Conservation (phyloP, 2,797 vertebrate genomes). For the Delichon dasypus region DNA sequence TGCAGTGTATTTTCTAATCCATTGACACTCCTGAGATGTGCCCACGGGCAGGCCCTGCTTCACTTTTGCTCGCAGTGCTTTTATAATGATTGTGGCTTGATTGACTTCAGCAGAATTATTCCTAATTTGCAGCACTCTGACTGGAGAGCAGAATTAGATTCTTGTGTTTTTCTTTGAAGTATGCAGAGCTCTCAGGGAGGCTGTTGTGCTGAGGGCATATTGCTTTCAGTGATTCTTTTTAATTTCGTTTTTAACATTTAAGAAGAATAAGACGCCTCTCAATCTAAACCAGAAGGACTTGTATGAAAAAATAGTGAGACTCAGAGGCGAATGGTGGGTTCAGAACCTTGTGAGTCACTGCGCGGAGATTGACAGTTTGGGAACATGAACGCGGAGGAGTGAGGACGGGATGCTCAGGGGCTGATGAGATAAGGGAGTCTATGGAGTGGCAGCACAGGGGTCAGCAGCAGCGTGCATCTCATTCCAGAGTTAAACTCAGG, state of each 20-base stretch:
- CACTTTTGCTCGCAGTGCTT: neutral
- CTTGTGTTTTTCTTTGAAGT: conserved; percentile 42
- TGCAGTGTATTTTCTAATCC: neutral
- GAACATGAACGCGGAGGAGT: conserved; percentile 60
- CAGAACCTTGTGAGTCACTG: conserved; percentile 67
- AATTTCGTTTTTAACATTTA: conserved; percentile 50
- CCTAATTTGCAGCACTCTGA: conserved; percentile 26
- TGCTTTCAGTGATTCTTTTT: conserved; percentile 40
- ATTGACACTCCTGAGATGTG: neutral
- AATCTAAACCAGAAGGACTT: conserved; percentile 58
- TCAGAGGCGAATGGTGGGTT: conserved; percentile 62
- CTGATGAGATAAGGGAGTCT: conserved; percentile 65
- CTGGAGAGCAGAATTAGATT: conserved; percentile 39
- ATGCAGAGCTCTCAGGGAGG: conserved; percentile 24
- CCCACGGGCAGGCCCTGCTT: neutral
- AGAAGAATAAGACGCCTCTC: conserved; percentile 54
- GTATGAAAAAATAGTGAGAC: conserved; percentile 55
- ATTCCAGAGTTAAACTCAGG: conserved; percentile 64
- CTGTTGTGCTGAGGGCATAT: conserved; percentile 50
- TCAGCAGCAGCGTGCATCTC: conserved; percentile 63
- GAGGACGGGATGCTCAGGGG: conserved; percentile 56
- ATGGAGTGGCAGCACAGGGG: conserved; percentile 56
- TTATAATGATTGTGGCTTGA: conserved; percentile 11
- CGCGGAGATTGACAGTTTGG: conserved; percentile 65
- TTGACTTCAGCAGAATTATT: conserved; percentile 29